Evolutionary conservation across 2,113 vertebrate species (phyloP), one percentile per base, ranked within the genome.

Genomic region (Tor tambroides): DNA sequence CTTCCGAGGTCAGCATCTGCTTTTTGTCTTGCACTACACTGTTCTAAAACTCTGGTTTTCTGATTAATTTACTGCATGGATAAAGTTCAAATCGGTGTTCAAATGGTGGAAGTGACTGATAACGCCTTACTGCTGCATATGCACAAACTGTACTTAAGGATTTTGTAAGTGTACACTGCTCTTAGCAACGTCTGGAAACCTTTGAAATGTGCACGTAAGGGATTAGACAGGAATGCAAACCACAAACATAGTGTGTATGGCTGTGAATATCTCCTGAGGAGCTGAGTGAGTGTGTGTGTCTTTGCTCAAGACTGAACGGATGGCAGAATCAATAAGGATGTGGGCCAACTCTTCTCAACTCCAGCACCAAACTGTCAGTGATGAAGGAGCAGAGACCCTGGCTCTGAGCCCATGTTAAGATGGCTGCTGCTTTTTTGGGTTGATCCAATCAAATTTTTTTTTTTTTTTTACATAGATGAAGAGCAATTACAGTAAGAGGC

Each of bases 381-480:
- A 51, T 19, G 26, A 69, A 49, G 26, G 26, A 51, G 63, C 15
- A 23, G 14, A 41, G 54, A 63, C 23, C 6, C 32, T 41, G 35
- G 32, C 30, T 38, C n/a, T 30, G 26, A 46, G 54, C 11, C 63
- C 17, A 71, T 3, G 17, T 12, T 71, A 80, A 61, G n/a, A 81
- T 81, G 79, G 79, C 79, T 81, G 30, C 4, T 81, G 59, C 43
- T 51, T 46, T 67, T 63, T 81, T 41, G 12, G 26, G 38, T 28
- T 67, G 17, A 49, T 82, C 26, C 26, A 67, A 19, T 69, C 26
- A 56, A n/a, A 7, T n/a, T n/a, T 9, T 5, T 10, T n/a, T 17
- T 46, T 63, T 21, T 67, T 46, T 12, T 69, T 17, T 69, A 23
- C 63, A 83, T 26, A 8, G 80, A 69, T 69, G 41, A 67, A 49